Evolutionary conservation across 2,797 vertebrate species (phyloP).

Genomic region (Cuculus canorus): DNA sequence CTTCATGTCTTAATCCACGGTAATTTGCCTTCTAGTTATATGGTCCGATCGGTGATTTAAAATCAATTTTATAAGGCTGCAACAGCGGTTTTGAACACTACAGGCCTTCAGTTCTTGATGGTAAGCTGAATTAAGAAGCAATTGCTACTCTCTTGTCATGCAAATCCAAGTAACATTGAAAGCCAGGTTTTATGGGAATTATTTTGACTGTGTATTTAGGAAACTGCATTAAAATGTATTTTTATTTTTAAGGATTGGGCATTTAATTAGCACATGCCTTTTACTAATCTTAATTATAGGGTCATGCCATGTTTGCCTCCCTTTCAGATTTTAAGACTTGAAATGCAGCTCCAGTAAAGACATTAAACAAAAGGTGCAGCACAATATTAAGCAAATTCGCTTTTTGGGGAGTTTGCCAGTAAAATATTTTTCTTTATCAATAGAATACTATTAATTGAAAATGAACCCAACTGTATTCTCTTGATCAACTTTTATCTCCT

Average conservation of each 20-base stretch:
- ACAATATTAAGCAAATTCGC: neutral
- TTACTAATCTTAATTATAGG: neutral
- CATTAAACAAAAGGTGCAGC: neutral
- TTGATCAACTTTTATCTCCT: neutral
- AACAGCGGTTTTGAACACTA: neutral
- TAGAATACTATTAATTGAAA: neutral
- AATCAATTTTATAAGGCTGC: neutral
- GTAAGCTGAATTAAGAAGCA: neutral
- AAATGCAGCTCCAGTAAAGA: neutral
- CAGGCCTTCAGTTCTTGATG: neutral
- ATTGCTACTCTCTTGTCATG: neutral
- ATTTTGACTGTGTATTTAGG: neutral
- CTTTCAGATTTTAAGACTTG: neutral
- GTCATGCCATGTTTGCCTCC: neutral
- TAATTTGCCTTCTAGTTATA: neutral
- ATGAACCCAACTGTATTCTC: neutral
- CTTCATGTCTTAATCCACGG: neutral
- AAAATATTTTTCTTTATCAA: neutral
- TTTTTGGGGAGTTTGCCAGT: neutral
- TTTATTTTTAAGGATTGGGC: neutral
- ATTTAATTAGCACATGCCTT: neutral
- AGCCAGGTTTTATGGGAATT: neutral
- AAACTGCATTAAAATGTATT: neutral
- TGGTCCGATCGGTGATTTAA: neutral
- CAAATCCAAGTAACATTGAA: neutral